Conservation (phyloP, 2,797 vertebrate genomes). For the Cyclopterus lumpus region DNA sequence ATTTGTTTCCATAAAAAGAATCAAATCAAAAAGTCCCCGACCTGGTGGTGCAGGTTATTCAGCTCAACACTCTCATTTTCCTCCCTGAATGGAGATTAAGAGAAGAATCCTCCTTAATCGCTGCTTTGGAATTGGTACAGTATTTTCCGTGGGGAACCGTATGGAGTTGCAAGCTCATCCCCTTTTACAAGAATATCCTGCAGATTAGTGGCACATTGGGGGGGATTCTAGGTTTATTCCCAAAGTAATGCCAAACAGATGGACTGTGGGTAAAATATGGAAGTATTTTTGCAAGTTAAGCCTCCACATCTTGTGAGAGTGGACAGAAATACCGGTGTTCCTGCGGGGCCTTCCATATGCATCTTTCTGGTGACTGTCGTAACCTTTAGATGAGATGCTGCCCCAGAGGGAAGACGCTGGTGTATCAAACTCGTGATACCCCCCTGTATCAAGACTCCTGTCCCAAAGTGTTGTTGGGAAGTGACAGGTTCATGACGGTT, state of each 20-base stretch:
- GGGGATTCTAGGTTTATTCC: conserved; percentile 25
- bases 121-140: conserved; percentile 28
- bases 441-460: too few species aligned
- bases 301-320: conserved; percentile 2
- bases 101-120: conserved; percentile 52
- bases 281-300: conserved; percentile 8
- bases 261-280: conserved; percentile 24
- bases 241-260: conserved; percentile 13
- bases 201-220: conserved; percentile 31
- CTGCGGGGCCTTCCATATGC: conserved; percentile 2
- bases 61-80: conserved; percentile 35
- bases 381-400: neutral
- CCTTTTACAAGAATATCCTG: conserved; percentile 21
- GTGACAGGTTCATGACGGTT: too few species aligned
- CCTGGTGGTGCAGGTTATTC: conserved; percentile 29
- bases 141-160: conserved; percentile 10
- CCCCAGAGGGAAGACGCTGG: neutral
- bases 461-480: neutral
- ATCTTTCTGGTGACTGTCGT: conserved; percentile 13
- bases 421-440: neutral
- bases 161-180: conserved; percentile 16
- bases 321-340: neutral
- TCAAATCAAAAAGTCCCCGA: neutral
- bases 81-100: conserved; percentile 40
- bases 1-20: neutral